Conservation (phyloP, 2,113 vertebrate genomes). For the Trogon melanurus region DNA sequence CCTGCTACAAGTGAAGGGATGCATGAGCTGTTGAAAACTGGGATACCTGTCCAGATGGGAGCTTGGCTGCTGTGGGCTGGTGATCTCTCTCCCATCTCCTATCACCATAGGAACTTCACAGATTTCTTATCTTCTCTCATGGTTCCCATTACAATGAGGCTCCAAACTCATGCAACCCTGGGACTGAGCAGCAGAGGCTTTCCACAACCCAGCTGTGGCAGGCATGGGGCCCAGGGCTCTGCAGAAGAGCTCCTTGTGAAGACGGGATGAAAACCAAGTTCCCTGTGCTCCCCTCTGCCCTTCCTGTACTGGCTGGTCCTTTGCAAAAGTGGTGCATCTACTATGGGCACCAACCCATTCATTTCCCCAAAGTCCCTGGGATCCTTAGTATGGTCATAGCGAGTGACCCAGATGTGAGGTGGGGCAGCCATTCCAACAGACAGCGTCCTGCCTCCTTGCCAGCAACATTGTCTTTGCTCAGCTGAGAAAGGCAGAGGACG, state of each 20-base stretch:
- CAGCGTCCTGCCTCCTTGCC: fast-evolving
- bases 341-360: background rate
- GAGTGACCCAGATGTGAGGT: background rate
- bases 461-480: background rate
- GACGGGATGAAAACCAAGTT: background rate
- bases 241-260: background rate
- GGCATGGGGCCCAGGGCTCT: background rate
- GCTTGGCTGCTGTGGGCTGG: background rate
- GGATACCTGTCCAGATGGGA: background rate
- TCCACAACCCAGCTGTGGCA: background rate
- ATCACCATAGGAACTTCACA: background rate
- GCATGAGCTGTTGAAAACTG: background rate
- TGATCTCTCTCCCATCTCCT: background rate
- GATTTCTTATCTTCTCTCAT: background rate
- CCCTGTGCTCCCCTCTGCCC: background rate
- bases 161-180: background rate
- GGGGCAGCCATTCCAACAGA: background rate
- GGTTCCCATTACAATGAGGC: background rate
- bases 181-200: background rate
- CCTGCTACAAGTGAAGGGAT: background rate
- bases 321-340: background rate
- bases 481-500: background rate
- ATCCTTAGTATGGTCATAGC: background rate
- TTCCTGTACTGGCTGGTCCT: background rate
- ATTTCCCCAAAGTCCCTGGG: background rate